Base-by-base conservation (phyloP, 2,113 vertebrate species). In the Thomomys bottae region DNA sequence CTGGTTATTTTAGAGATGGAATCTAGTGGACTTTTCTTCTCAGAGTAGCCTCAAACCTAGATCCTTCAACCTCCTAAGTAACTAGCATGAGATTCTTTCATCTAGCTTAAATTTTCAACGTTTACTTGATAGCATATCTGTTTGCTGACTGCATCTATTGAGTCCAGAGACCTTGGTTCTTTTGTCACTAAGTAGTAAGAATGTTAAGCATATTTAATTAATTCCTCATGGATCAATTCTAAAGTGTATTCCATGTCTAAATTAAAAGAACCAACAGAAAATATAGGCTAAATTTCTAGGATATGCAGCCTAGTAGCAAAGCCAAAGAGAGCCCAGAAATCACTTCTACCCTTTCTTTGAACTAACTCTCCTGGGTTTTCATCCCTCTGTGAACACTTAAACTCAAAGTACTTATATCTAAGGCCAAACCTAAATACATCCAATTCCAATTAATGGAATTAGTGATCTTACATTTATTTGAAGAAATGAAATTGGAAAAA, bases 401-500 rank as follows among this genome's bases (percentile, higher is more conserved):
- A 75, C 24, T 20, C 36, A 85, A 92, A 92, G 70, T 63, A 71
- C 66, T 94, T 89, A 59, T 23, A 84, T 77, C 59, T 28, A 81
- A 42, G 36, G 30, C 78, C 38, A 75, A 81, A 90, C 23, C 32
- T 20, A 63, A n/a, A 66, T n/a, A 90, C 34, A 71, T 28, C 40
- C 64, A 86, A 85, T 84, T 64, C 7, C 36, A 80, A 68, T 79
- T 38, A 38, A 76, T 86, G n/a, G 75, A 86, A 75, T 91, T 11
- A 45, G 84, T 68, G 76, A n/a, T 83, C 28, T 24, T 59, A 4
- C 85, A 32, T 79, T 59, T 84, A 67, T 21, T 67, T 34, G 5
- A 61, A 57, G 85, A 73, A 61, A 72, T 23, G 15, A 17, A 90
- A 36, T 54, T 73, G 18, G 34, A 73, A 54, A 26, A 73, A 45